Base-by-base conservation (phyloP, 2,888 invertebrate species). In the Ectobius pallidus region DNA sequence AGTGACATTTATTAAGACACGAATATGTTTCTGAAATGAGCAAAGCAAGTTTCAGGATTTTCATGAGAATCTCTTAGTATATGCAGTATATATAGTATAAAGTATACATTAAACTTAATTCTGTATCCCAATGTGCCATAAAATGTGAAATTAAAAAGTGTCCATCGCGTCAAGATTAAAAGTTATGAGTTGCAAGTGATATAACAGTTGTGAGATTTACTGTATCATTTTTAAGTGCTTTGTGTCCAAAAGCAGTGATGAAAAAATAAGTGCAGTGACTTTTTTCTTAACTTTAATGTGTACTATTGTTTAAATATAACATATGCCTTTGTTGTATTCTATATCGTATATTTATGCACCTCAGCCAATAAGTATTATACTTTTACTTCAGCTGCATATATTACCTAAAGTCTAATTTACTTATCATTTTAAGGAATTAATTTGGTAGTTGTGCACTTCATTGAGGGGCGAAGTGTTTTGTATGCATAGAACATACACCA, bases 151-250 rank as follows among this genome's bases (percentile, higher is more conserved):
- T 49, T n/a, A 49, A 18, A 49, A 49, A 11, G 6, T 49, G 49
- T 49, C 6, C n/a, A 49, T 49, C 9, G n/a, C 49, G 49, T 18
- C 49, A 49, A 4, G 6, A 49, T 49, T 49, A 11, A 49, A 49
- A 49, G 49, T 4, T 49, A 49, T 49, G 49, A 49, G 20, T n/a
- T 49, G 49, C 49, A 49, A 49, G n/a, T 49, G n/a, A 49, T 49
- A 49, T 11, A 49, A 49, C 49, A 49, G 49, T 49, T 49, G 49
- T 49, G 49, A 49, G n/a, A 18, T 49, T 49, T 49, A 49, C 49
- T 6, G n/a, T 49, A 49, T 18, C 6, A 42, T 14, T 49, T 49
- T 49, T 49, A 49, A 49, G 49, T 18, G n/a, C 49, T 49, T 49
- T 49, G 49, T 49, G n/a, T 49, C n/a, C 49, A 49, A 49, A 49